These are phyloP conservation scores for Lycaon pictus DNA, from an alignment of 2,113 vertebrate genomes.

Conservation along the genomic window DNA sequence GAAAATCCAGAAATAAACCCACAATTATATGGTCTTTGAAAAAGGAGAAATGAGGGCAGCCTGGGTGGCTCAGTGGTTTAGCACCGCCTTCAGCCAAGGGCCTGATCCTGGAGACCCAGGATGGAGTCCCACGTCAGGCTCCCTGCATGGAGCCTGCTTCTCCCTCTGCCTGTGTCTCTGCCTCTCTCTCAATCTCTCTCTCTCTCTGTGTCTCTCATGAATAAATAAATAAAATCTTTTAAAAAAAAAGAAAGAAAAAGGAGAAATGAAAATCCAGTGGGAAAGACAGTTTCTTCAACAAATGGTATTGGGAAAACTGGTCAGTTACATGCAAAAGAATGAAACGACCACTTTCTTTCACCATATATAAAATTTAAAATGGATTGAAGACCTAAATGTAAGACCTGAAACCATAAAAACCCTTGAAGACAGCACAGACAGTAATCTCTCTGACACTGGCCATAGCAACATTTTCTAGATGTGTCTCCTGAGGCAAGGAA, in stretches of 20 bases:
- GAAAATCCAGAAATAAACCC: neutral
- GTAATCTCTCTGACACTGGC: neutral
- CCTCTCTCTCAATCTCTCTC: no score
- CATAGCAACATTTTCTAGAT: neutral
- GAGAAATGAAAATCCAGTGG: neutral
- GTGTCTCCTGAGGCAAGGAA: neutral
- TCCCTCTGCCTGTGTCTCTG: no score
- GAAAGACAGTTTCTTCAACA: neutral
- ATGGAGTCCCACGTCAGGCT: no score
- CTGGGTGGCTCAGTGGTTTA: no score
- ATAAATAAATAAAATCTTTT: no score
- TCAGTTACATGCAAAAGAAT: neutral
- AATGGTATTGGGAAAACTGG: neutral
- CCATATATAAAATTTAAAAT: neutral
- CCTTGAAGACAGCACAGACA: neutral
- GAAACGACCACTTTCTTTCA: neutral
- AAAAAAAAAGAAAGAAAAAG: neutral
- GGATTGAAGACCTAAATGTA: neutral
- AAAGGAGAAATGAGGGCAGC: neutral
- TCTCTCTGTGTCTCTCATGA: no score
- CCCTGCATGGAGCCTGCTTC: no score
- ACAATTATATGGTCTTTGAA: neutral
- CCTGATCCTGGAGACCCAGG: no score
- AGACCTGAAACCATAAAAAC: neutral
- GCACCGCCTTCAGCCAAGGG: no score